These are phyloP conservation scores for Labia minor DNA, from an alignment of 2,888 invertebrate genomes.

Conservation along the genomic window DNA sequence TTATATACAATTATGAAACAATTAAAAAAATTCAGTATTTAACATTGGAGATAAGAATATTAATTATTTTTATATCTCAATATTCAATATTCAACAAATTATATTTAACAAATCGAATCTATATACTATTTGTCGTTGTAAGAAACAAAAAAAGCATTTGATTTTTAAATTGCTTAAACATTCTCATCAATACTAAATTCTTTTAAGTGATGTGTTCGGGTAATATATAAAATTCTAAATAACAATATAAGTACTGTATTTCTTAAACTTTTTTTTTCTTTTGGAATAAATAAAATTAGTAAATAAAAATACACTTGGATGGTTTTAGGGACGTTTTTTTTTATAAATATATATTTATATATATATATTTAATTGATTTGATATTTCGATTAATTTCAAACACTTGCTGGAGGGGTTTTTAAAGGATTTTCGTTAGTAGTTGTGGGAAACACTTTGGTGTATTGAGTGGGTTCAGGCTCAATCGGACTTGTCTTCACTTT, in stretches of 20 bases:
- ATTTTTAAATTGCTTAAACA: not conserved
- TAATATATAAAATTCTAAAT: not conserved
- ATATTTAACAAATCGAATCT: not conserved
- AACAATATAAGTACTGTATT: too few species aligned
- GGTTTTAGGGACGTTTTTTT: too few species aligned
- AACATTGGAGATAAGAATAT: not conserved
- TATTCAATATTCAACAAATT: not conserved
- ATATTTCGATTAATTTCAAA: too few species aligned
- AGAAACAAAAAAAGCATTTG: not conserved
- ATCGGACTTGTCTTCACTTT: conserved; percentile 15
- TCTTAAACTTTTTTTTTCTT: too few species aligned
- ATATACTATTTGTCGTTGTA: not conserved
- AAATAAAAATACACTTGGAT: too few species aligned
- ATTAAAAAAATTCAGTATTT: not conserved
- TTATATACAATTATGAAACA: not conserved
- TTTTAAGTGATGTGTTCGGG: not conserved
- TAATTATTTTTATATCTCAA: too few species aligned
- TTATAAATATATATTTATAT: too few species aligned
- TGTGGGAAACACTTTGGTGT: conserved; percentile 22
- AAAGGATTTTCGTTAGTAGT: not conserved
- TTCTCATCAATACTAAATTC: not conserved
- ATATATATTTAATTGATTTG: too few species aligned
- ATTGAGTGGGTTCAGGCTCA: conserved; percentile 17
- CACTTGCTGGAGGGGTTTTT: not conserved
- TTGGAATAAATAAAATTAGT: too few species aligned